Percentiles rank a stretch among this genome's conserved stretches.
phyloP scores from a whole-genome alignment of 2,113 vertebrate genomes.

The Neopipo cinnamomea region DNA sequence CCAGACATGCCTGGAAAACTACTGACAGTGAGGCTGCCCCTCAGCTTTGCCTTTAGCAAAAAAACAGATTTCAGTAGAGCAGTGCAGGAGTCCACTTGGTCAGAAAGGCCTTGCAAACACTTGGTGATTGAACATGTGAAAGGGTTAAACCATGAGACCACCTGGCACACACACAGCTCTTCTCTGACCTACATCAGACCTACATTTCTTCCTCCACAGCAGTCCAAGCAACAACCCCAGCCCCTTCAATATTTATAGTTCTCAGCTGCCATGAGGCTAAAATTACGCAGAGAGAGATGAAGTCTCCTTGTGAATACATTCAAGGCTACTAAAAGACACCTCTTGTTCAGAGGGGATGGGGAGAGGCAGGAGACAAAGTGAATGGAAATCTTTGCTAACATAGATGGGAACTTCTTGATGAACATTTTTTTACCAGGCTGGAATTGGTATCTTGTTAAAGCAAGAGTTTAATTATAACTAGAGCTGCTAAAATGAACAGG shows the following conservation, averaged over 20 bases:
- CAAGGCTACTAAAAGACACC: neutral
- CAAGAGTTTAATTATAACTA: slow-evolving; percentile 8
- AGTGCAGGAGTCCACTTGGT: neutral
- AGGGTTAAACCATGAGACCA: neutral
- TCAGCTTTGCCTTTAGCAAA: neutral
- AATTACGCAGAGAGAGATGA: neutral
- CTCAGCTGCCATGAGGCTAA: neutral
- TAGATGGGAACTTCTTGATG: neutral
- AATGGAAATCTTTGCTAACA: neutral
- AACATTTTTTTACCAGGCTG: neutral
- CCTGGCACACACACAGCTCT: neutral
- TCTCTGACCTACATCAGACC: neutral
- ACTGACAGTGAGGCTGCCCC: neutral
- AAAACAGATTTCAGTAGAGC: neutral
- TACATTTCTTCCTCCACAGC: neutral
- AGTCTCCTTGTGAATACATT: neutral
- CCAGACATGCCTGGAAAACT: neutral
- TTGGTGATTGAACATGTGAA: neutral
- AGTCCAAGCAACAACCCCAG: neutral
- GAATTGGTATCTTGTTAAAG: neutral
- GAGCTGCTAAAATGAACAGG: neutral
- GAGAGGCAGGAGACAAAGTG: neutral
- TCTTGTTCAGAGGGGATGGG: neutral
- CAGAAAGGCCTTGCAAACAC: neutral
- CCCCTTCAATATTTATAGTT: neutral